Percentiles rank a stretch among this genome's conserved stretches.
Conservation (phyloP, 2,113 vertebrate genomes). For the Mugil cephalus region DNA sequence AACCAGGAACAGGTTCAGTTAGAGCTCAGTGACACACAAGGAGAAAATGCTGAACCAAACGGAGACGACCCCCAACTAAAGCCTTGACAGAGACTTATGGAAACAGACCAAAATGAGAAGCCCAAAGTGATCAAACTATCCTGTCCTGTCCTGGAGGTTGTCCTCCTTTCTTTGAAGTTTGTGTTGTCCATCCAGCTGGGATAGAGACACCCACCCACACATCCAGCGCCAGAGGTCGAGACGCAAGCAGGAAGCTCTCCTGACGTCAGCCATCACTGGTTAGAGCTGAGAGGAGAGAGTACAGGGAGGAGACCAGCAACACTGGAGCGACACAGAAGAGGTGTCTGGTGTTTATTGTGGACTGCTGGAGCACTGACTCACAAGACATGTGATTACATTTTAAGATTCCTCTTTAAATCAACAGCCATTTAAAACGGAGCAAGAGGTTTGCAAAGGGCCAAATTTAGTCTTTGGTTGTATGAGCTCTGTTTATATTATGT, state of each 20-base stretch:
- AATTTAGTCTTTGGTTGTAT: slow-evolving; percentile 23
- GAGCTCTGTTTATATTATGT: slow-evolving; percentile 3
- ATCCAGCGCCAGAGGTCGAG: slow-evolving; percentile 66
- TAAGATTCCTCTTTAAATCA: slow-evolving; percentile 21
- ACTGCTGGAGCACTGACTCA: not conserved
- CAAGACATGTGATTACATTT: slow-evolving; percentile 13
- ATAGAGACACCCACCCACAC: slow-evolving; percentile 57
- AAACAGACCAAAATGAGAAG: slow-evolving; percentile 29
- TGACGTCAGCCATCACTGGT: slow-evolving; percentile 81
- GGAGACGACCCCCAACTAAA: no score
- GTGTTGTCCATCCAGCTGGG: slow-evolving; percentile 55
- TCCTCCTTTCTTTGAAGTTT: slow-evolving; percentile 52
- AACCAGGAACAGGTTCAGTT: no score
- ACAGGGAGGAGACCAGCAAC: not conserved
- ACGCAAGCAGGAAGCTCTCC: slow-evolving; percentile 50
- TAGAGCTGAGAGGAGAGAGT: slow-evolving; percentile 23
- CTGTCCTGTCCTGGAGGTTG: slow-evolving; percentile 17
- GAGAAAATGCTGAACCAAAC: no score
- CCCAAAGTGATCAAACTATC: not conserved
- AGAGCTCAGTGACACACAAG: no score
- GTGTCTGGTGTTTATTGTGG: slow-evolving; percentile 4
- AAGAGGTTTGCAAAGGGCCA: not conserved
- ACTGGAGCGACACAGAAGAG: not conserved
- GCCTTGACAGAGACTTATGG: no score
- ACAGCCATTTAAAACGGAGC: not conserved